Conservation (phyloP, 2,797 vertebrate species). For the Diplodus sargus region DNA sequence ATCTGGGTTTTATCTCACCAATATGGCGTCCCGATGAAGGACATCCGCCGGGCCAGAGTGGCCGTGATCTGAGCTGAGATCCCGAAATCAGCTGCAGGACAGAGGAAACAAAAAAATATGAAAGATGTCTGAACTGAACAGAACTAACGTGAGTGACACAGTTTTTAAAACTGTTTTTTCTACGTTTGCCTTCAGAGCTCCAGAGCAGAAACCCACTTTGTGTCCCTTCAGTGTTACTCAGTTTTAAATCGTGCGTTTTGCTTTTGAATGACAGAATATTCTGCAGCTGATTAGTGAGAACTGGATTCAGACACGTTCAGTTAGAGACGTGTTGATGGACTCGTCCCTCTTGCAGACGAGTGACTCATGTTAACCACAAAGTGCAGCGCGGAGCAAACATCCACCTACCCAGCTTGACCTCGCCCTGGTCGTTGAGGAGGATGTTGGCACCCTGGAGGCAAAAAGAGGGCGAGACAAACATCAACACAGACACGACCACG, state of each 20-base stretch:
- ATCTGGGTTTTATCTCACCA: slow-evolving; percentile 83
- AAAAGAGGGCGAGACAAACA: slow-evolving; percentile 21
- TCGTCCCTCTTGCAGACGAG: too few species aligned
- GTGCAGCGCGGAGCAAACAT: slow-evolving; percentile 36
- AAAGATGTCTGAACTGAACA: not conserved
- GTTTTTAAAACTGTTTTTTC: too few species aligned
- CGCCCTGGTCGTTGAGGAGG: slow-evolving; percentile 91
- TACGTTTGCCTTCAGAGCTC: not conserved
- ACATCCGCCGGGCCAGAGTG: slow-evolving; percentile 91
- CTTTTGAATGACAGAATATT: not conserved
- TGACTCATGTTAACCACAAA: slow-evolving; percentile 50
- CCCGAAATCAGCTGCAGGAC: slow-evolving; percentile 90
- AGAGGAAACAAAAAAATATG: not conserved
- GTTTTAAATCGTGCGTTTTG: too few species aligned
- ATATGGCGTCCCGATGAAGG: slow-evolving; percentile 95
- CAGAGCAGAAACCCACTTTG: not conserved
- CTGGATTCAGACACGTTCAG: not conserved
- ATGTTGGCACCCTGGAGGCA: slow-evolving; percentile 91
- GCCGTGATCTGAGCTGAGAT: slow-evolving; percentile 94
- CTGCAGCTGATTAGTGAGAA: not conserved
- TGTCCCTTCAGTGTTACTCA: not conserved
- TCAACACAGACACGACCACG: slow-evolving; percentile 27
- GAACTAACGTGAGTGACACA: too few species aligned
- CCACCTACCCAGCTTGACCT: slow-evolving; percentile 90
- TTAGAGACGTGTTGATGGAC: too few species aligned